Percentiles rank a stretch among this genome's conserved stretches.
phyloP scores from a whole-genome alignment of 2,888 invertebrate genomes.

The Dorcus parallelipipedus region DNA sequence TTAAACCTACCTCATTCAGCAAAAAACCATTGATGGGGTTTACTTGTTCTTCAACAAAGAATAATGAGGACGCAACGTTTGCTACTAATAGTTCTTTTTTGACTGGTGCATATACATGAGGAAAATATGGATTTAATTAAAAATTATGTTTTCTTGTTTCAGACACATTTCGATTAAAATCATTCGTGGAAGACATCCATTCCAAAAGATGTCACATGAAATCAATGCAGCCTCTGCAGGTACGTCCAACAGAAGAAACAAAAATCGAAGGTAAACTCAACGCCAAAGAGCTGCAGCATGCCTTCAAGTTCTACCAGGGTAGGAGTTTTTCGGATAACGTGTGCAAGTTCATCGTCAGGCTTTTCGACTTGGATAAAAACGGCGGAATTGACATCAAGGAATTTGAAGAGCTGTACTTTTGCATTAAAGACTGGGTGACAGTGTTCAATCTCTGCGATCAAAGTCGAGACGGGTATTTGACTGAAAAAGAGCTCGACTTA shows the following conservation, averaged over 20 bases:
- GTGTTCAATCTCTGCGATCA: constrained; percentile 81
- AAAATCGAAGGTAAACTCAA: constrained; percentile 64
- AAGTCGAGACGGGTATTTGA: constrained; percentile 80
- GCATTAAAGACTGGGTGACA: constrained; percentile 83
- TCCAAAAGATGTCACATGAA: too few relatives aligned
- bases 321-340: constrained; percentile 70
- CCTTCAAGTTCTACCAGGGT: constrained; percentile 84
- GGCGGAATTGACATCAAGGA: constrained; percentile 82
- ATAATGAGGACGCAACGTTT: too few relatives aligned
- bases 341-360: constrained; percentile 83
- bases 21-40: too few relatives aligned
- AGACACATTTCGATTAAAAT: too few relatives aligned
- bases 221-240: too few relatives aligned
- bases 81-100: too few relatives aligned
- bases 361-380: constrained; percentile 82
- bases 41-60: too few relatives aligned
- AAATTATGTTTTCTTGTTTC: too few relatives aligned
- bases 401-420: constrained; percentile 81
- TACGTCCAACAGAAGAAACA: constrained; percentile 6
- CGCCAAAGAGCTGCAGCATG: constrained; percentile 72
- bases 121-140: too few relatives aligned
- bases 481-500: constrained; percentile 72
- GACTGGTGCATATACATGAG: too few relatives aligned
- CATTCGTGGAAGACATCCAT: too few relatives aligned
- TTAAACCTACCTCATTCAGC: too few relatives aligned